Conservation (phyloP, 2,888 invertebrate genomes). For the Seladonia tumulorum region DNA sequence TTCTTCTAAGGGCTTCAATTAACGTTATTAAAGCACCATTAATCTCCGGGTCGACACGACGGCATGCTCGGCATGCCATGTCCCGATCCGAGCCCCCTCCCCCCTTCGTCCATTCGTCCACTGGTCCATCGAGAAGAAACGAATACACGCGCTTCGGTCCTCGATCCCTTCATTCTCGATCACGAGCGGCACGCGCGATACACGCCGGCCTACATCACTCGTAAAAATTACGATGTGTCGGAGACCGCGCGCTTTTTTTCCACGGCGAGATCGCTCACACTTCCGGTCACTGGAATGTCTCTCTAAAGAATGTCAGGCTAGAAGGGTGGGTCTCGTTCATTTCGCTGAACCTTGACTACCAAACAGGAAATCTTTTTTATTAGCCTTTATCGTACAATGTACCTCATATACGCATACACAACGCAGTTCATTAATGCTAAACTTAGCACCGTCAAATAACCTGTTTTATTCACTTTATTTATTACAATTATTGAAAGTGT, state of each 20-base stretch:
- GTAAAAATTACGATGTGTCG: slow-evolving; percentile 3
- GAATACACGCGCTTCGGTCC: slow-evolving; percentile 51
- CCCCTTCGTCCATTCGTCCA: slow-evolving; percentile 36
- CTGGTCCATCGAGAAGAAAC: slow-evolving; percentile 37
- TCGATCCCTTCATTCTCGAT: slow-evolving; percentile 56
- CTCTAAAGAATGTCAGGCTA: neutral
- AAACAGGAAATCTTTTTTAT: neutral
- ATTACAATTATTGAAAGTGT: no score
- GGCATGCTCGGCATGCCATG: slow-evolving; percentile 77
- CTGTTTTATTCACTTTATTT: no score
- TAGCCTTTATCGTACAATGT: no score
- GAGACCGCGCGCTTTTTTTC: neutral
- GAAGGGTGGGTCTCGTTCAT: neutral
- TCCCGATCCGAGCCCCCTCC: slow-evolving; percentile 67
- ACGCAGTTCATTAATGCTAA: no score
- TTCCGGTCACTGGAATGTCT: neutral
- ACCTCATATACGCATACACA: no score
- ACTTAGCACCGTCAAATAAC: no score
- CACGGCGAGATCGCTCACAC: neutral
- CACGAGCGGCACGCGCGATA: slow-evolving; percentile 58
- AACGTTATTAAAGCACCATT: slow-evolving; percentile 84
- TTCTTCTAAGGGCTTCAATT: slow-evolving; percentile 84
- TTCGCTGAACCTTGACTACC: neutral
- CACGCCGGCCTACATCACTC: slow-evolving; percentile 32
- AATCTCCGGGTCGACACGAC: slow-evolving; percentile 79